A percentile compares a stretch with the other conserved stretches of the same genome.
These are phyloP conservation scores for Entomobrya proxima DNA, from an alignment of 2,888 invertebrate genomes.

Conservation along the genomic window DNA sequence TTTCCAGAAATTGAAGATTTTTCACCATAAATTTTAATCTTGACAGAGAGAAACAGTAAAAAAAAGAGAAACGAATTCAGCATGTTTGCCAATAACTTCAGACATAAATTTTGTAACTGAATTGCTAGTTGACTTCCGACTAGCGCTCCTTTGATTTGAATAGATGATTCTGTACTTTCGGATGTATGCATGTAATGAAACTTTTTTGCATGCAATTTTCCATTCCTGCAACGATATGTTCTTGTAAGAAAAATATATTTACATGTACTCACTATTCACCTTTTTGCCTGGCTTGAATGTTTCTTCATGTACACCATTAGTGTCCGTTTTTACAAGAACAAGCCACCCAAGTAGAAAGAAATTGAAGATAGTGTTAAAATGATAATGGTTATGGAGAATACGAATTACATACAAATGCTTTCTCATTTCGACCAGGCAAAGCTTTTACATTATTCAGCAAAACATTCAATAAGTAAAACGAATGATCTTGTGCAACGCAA, in stretches of 20 bases:
- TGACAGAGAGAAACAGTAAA: conserved; percentile 20
- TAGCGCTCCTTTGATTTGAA: conserved; percentile 4
- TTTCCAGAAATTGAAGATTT: conserved; percentile 33
- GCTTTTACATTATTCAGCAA: too few relatives aligned
- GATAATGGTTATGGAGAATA: too few relatives aligned
- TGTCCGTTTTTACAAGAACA: too few relatives aligned
- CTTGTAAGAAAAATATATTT: not conserved
- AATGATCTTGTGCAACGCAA: too few relatives aligned
- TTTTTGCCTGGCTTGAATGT: too few relatives aligned
- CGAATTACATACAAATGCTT: too few relatives aligned
- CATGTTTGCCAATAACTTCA: conserved; percentile 12
- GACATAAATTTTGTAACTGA: conserved; percentile 10
- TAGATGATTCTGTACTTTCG: not conserved
- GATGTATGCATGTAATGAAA: not conserved
- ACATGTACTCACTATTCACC: too few relatives aligned
- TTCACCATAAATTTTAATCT: conserved; percentile 35
- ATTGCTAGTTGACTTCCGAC: not conserved
- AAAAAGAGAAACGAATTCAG: not conserved
- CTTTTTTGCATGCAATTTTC: not conserved
- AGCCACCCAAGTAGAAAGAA: too few relatives aligned
- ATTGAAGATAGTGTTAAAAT: too few relatives aligned
- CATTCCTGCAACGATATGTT: not conserved
- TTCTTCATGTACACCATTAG: too few relatives aligned
- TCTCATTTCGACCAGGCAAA: too few relatives aligned
- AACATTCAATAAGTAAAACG: too few relatives aligned